phyloP scores from a whole-genome alignment of 1,140 invertebrate species.

The Drosophila repleta region DNA sequence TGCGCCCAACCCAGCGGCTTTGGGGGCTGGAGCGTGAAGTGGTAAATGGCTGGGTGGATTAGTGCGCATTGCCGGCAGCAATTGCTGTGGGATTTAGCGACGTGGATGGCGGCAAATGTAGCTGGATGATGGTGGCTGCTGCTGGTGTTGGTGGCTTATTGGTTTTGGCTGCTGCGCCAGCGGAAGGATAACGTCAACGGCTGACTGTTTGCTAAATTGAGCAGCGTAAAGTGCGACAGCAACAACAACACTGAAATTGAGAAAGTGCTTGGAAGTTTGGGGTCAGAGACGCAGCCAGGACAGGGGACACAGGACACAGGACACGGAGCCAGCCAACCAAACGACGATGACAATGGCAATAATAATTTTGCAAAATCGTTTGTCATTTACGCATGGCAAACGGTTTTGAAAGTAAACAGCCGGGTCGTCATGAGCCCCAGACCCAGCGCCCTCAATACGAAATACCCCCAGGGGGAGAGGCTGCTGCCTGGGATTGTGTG shows the following conservation, averaged over 20 bases:
- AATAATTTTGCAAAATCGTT: slow-evolving; percentile 82
- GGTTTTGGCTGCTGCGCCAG: slow-evolving; percentile 66
- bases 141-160: slow-evolving; percentile 74
- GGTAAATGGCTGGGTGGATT: slow-evolving; percentile 63
- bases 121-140: slow-evolving; percentile 41
- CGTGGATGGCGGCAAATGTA: slow-evolving; percentile 47
- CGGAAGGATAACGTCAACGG: slow-evolving; percentile 81
- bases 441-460: slow-evolving; percentile 15
- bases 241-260: slow-evolving; percentile 48
- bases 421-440: slow-evolving; percentile 68
- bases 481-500: slow-evolving; percentile 5
- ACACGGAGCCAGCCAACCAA: slow-evolving; percentile 39
- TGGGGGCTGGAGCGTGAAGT: slow-evolving; percentile 19
- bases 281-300: slow-evolving; percentile 19
- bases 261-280: slow-evolving; percentile 47
- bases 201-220: slow-evolving; percentile 81
- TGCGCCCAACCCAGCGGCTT: slow-evolving; percentile 12
- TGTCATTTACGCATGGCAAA: slow-evolving; percentile 82
- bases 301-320: too few relatives aligned
- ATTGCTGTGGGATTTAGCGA: slow-evolving; percentile 75
- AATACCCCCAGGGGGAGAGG: neutral
- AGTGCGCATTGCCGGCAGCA: slow-evolving; percentile 72
- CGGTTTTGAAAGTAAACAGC: slow-evolving; percentile 81
- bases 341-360: slow-evolving; percentile 77
- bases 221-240: slow-evolving; percentile 76